Evolutionary conservation across 2,113 vertebrate genomes (phyloP), one percentile per base, ranked within the genome.

Genomic region (Neodon shergylaensis): DNA sequence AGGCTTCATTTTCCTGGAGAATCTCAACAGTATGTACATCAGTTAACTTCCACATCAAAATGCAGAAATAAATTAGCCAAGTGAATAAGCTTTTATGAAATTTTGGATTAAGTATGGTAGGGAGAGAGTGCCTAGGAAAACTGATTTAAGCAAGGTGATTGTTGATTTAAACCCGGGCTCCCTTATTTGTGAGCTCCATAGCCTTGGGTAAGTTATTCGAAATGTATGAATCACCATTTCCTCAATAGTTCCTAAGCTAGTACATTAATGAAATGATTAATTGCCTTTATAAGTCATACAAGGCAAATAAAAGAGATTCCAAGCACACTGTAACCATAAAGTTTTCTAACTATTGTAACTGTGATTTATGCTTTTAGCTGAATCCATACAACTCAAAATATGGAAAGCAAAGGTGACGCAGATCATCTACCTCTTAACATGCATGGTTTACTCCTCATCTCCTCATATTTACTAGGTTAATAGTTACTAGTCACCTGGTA

Each of bases 351-450:
- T 83, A 26, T 74, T 87, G 2, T 76, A 28, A 61, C 31, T 92
- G 49, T 42, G 42, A 82, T 47, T 90, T 90, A 49, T 87, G 33
- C 12, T 92, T 96, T 91, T 54, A 82, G 78, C 47, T 86, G 54
- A 82, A 52, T 63, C 44, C 63, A 39, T 19, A 39, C 36, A 70
- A 7, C 31, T 74, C 33, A 72, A 70, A 88, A 72, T 79, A 77
- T 61, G 6, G 28, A 44, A 42, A 61, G 3, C 58, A 65, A 49
- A 65, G 8, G 17, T 3, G 24, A 33, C 47, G 0, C 22, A 33
- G 33, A 54, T 12, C 58, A 36, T 9, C 47, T 61, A 2, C 54
- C 47, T 83, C 13, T 8, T 6, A 24, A 82, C 36, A 26, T 74
- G 54, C 73, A 39, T 3, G 7, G 28, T 90, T 26, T 68, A 13